These are phyloP conservation scores for Enoplosus armatus DNA, from an alignment of 2,797 vertebrate species.

Conservation along the genomic window DNA sequence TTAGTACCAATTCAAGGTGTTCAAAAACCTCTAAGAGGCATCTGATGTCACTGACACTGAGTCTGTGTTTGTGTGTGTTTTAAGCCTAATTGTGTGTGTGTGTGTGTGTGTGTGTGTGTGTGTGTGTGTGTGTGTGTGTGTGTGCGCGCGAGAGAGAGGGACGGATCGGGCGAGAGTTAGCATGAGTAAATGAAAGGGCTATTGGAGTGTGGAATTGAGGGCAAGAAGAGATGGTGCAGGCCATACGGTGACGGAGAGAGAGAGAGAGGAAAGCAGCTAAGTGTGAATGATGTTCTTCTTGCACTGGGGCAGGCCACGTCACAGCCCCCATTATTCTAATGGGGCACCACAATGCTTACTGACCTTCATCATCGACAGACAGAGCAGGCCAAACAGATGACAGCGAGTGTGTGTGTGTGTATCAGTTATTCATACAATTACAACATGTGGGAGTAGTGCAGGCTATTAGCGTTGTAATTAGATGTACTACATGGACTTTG, in stretches of 20 bases:
- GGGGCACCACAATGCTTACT: slow-evolving; percentile 65
- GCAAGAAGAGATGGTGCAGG: slow-evolving; percentile 52
- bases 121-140: slow-evolving; percentile 15
- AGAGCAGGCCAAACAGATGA: slow-evolving; percentile 35
- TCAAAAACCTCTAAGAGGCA: slow-evolving; percentile 5
- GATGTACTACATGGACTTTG: slow-evolving; percentile 49
- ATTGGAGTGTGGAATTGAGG: slow-evolving; percentile 58
- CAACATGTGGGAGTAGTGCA: slow-evolving; percentile 22
- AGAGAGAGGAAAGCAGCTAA: slow-evolving; percentile 56
- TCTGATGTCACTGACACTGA: slow-evolving; percentile 19
- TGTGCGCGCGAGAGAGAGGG: neutral
- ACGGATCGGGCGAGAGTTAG: slow-evolving; percentile 32
- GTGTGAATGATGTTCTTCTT: slow-evolving; percentile 76
- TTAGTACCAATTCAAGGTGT: slow-evolving; percentile 7
- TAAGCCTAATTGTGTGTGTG: slow-evolving; percentile 37
- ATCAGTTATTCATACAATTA: slow-evolving; percentile 53
- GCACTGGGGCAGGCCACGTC: slow-evolving; percentile 62
- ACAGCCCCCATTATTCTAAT: slow-evolving; percentile 74
- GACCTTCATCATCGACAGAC: slow-evolving; percentile 75
- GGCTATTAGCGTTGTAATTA: slow-evolving; percentile 55
- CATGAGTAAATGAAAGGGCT: slow-evolving; percentile 54
- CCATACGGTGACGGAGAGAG: slow-evolving; percentile 35
- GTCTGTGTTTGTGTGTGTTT: slow-evolving; percentile 38
- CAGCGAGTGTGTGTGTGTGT: slow-evolving; percentile 21
- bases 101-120: slow-evolving; percentile 27